Evolutionary conservation across 2,113 vertebrate genomes (phyloP).

Genomic region (Saguinus imperator): DNA sequence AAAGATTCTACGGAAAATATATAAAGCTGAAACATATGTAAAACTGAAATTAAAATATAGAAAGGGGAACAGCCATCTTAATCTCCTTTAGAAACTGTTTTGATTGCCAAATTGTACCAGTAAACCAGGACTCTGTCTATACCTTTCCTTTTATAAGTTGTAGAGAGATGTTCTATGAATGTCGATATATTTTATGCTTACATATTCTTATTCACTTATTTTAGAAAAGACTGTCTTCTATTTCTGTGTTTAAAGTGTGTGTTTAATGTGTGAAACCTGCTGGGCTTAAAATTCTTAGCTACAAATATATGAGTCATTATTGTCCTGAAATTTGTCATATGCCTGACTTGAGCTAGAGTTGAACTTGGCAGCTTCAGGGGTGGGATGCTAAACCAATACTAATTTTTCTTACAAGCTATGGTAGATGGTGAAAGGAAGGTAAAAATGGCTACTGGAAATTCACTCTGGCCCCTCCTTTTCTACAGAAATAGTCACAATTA

Average conservation of each 20-base stretch:
- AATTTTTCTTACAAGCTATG: neutral
- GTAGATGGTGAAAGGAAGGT: neutral
- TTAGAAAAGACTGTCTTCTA: neutral
- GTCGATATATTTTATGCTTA: neutral
- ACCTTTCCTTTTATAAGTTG: neutral
- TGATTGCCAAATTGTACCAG: neutral
- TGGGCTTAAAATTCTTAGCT: neutral
- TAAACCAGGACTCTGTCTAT: neutral
- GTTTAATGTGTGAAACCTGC: neutral
- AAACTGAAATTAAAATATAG: constrained; percentile 93
- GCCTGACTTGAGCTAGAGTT: neutral
- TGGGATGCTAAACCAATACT: neutral
- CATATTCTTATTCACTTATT: neutral
- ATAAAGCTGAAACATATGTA: constrained; percentile 72
- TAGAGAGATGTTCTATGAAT: neutral
- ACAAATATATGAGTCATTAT: neutral
- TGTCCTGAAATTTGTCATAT: neutral
- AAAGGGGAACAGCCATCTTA: constrained; percentile 90
- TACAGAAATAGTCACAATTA: neutral
- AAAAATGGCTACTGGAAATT: neutral
- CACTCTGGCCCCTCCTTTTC: neutral
- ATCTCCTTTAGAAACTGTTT: constrained; percentile 38
- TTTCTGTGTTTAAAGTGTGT: neutral
- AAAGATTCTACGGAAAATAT: constrained; percentile 96
- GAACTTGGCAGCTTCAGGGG: neutral